phyloP scores from a whole-genome alignment of 2,113 vertebrate genomes.

The Coracopsis vasa region DNA sequence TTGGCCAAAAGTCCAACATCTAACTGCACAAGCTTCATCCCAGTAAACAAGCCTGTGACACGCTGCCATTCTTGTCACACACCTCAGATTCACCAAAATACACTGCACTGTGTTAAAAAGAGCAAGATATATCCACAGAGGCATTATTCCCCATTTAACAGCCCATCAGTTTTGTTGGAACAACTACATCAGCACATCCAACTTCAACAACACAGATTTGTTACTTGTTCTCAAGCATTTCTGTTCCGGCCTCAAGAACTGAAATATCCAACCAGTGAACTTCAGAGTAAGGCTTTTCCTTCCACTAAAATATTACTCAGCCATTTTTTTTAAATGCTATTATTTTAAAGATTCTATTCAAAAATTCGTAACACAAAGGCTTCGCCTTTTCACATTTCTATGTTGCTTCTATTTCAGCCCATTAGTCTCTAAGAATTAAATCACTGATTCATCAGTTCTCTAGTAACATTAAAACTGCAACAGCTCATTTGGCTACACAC shows the following conservation, averaged over 20 bases:
- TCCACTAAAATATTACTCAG: background rate
- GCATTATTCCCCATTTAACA: background rate
- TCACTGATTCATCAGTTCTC: background rate
- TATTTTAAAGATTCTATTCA: background rate
- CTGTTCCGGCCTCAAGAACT: background rate
- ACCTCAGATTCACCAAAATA: accelerated
- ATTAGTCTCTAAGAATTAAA: background rate
- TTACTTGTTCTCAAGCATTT: background rate
- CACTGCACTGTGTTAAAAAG: accelerated
- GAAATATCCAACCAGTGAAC: background rate
- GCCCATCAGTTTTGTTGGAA: background rate
- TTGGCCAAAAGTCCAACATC: accelerated
- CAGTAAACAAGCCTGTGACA: background rate
- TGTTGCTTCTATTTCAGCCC: background rate
- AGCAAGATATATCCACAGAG: background rate
- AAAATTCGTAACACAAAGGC: accelerated
- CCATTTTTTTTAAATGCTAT: background rate
- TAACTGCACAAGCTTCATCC: background rate
- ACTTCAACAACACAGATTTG: background rate
- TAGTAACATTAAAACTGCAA: background rate
- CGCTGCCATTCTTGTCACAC: background rate
- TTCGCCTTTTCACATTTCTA: background rate
- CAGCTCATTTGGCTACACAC: background rate
- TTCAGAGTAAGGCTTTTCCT: background rate
- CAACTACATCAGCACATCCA: background rate